Evolutionary conservation across 2,888 invertebrate genomes (phyloP), one percentile per base, ranked within the genome.

Genomic region (Anthophora plumipes): DNA sequence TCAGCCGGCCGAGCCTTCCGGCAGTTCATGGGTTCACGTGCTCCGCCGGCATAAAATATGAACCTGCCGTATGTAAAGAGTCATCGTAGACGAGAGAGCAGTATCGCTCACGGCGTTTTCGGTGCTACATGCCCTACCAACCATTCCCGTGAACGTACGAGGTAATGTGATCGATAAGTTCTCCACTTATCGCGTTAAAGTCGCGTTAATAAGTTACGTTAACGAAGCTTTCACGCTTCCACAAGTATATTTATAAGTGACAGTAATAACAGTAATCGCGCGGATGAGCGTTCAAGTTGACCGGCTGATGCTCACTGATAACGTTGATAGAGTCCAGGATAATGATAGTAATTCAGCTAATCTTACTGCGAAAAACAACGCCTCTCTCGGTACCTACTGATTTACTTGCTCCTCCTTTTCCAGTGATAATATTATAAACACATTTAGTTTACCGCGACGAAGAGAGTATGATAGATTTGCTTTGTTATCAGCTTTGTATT

Each of bases 1-100:
- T 90, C 90, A 88, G 85, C 66, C 84, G 79, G 82, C 82, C 88
- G 86, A 84, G 82, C 81, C 89, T 88, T 88, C 82, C 82, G 83
- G 76, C 81, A 77, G 80, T 84, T 85, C 85, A 85, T 88, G 75
- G 83, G 77, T 71, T 86, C 80, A 70, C 81, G 83, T 82, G 78
- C 75, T 77, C 70, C 17, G 50, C 66, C 37, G 67, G 80, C 85
- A 86, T 88, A 86, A 88, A 87, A 88, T 88, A 86, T 87, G 83
- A 86, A 81, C 85, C 77, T 76, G 70, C 68, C 86, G 76, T 89
- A 89, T 82, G 85, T 70, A 85, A 88, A 87, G 85, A 85, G 84
- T 88, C 84, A 81, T 83, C 85, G 77, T 22, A 12, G 22, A 31
- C 31, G 41, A 46, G 73, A 69, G 78, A 70, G 43, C 52, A 1